Evolutionary conservation across 2,888 invertebrate species (phyloP).

Genomic region (Cheilosia pagana): DNA sequence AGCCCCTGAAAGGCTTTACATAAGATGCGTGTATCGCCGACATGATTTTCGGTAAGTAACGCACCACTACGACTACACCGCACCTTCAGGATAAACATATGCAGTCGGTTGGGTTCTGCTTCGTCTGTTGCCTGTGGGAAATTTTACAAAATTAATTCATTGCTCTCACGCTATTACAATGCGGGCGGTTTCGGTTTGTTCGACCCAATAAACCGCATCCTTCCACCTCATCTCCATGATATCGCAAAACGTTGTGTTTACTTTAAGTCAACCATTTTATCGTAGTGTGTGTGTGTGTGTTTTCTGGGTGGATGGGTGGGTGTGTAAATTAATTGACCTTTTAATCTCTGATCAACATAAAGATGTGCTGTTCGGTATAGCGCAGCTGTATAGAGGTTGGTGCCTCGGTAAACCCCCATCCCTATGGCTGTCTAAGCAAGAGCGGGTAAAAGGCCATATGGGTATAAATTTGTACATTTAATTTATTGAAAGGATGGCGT

Average conservation of each 20-base stretch:
- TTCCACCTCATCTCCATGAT: conserved; percentile 15
- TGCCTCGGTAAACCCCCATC: neutral
- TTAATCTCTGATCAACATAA: conserved; percentile 57
- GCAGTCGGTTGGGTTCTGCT: conserved; percentile 21
- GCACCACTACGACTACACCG: conserved; percentile 32
- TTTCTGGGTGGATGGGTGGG: neutral
- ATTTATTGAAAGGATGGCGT: conserved; percentile 32
- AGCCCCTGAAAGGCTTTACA: conserved; percentile 25
- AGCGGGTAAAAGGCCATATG: conserved; percentile 15
- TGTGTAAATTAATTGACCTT: conserved; percentile 65
- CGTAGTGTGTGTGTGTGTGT: conserved; percentile 5
- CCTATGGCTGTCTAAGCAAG: neutral
- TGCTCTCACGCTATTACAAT: conserved; percentile 61
- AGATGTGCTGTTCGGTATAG: conserved; percentile 21
- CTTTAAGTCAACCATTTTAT: conserved; percentile 41
- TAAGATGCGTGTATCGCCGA: conserved; percentile 51
- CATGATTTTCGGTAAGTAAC: conserved; percentile 54
- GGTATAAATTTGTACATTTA: conserved; percentile 28
- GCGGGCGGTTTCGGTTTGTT: conserved; percentile 21
- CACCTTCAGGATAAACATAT: conserved; percentile 58
- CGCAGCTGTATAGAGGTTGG: conserved; percentile 6
- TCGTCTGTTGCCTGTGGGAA: conserved; percentile 8
- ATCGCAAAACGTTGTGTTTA: conserved; percentile 55
- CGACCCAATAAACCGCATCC: conserved; percentile 57
- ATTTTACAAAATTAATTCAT: conserved; percentile 63